Conservation (phyloP, 2,888 invertebrate species). For the Orthosia gothica region DNA sequence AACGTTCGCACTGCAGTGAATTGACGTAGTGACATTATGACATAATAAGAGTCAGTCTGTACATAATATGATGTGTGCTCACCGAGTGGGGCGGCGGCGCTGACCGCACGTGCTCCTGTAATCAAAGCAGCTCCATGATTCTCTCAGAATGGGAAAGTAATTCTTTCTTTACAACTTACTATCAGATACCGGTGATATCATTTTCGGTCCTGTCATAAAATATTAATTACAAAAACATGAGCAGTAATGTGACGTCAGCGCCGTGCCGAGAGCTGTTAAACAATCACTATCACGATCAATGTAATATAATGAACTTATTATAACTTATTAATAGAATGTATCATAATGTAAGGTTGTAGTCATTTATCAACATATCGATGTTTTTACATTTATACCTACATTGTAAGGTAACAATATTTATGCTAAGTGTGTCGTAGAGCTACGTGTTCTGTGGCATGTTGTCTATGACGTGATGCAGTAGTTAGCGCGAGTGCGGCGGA, state of each 20-base stretch:
- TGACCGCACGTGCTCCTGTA: not conserved
- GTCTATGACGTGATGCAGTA: not conserved
- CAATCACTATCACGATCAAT: not conserved
- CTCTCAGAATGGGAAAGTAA: not conserved
- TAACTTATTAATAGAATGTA: conserved; percentile 8
- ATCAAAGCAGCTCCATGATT: not conserved
- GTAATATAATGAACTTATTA: not conserved
- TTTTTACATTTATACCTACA: conserved; percentile 75
- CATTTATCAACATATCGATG: conserved; percentile 60
- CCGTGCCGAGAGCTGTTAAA: not conserved
- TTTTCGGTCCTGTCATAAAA: not conserved
- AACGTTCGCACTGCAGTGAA: conserved; percentile 78
- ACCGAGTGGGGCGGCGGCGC: not conserved
- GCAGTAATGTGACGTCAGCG: conserved; percentile 1
- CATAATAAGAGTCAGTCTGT: not conserved
- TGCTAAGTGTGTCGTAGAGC: conserved; percentile 27
- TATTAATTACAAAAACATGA: not conserved
- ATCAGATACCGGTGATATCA: not conserved
- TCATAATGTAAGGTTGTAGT: conserved; percentile 39
- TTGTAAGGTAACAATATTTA: conserved; percentile 70
- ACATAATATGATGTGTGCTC: not conserved
- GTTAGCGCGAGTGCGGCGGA: conserved; percentile 53
- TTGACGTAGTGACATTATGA: conserved; percentile 63
- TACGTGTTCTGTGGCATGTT: not conserved
- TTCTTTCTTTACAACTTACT: not conserved